Evolutionary conservation across 1,140 invertebrate genomes (phyloP), one percentile per base, ranked within the genome.

Genomic region (Oreohelix idahoensis): DNA sequence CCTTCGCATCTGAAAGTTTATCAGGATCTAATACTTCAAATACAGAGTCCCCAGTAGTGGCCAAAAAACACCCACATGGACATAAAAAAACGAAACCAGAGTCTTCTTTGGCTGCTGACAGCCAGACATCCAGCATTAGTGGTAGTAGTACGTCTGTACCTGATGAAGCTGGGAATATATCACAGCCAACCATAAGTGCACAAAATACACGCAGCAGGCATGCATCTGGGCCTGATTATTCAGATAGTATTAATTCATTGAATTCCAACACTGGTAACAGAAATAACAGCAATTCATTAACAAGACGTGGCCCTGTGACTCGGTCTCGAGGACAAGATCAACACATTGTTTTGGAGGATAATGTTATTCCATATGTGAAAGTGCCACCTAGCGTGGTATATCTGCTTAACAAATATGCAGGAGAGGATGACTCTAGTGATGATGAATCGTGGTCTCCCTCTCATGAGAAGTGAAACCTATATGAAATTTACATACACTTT

Each of bases 371-470:
- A 4, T 29, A 76, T 51, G 45, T 76, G 23, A 76, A 51, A 76
- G 74, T 76, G 13, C 74, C 42, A 39, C 73, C 74, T 4, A 53
- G 45, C 4, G 42, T 49, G 5, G 42, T 45, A 53, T 53, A 76
- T 53, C 36, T 76, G 29, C 74, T 76, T 20, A 53, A 76, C 45
- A 76, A 53, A 29, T 76, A 76, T 76, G 45, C 42, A 29, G 11
- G 53, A 23, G 74, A 76, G 29, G 71, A 74, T 39, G 74, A 76
- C 29, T 76, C 74, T 49, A 76, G 74, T 49, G 39, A 75, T 42
- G 74, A 76, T 76, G 45, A 51, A 23, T 76, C 74, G 10, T 76
- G 74, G 74, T 76, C 74, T n/a, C 74, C 74, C 11, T 51, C 8
- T 66, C 63, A 66, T 32, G 63, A 66, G 29, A 66, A 58, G 51